Conservation (phyloP, 2,797 vertebrate genomes). For the Pseudochirops corinnae region DNA sequence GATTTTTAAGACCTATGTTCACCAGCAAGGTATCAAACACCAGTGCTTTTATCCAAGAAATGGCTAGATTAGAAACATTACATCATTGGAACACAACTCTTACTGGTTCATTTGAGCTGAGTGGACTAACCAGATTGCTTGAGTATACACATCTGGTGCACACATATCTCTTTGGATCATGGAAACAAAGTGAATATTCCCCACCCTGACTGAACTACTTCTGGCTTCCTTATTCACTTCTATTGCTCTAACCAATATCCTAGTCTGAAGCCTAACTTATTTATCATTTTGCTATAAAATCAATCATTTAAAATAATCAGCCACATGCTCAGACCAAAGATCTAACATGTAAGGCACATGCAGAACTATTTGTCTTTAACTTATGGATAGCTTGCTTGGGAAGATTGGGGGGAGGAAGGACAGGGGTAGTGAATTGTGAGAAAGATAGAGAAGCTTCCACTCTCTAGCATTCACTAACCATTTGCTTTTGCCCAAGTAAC, state of each 20-base stretch:
- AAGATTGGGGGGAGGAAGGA: background rate
- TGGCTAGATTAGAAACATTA: slow-evolving; percentile 19
- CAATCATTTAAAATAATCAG: slow-evolving; percentile 39
- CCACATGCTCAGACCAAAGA: slow-evolving; percentile 32
- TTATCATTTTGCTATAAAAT: slow-evolving; percentile 30
- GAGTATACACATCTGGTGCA: background rate
- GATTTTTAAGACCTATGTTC: slow-evolving; percentile 26
- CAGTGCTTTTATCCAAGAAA: background rate
- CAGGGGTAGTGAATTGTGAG: background rate
- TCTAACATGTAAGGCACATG: slow-evolving; percentile 23
- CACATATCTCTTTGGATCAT: background rate
- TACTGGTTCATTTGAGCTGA: background rate
- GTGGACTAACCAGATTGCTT: background rate
- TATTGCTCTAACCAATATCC: background rate
- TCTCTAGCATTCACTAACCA: slow-evolving; percentile 38
- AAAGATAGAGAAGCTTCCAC: slow-evolving; percentile 15
- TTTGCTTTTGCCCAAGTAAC: slow-evolving; percentile 52
- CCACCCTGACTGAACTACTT: background rate
- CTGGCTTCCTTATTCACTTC: slow-evolving; percentile 1
- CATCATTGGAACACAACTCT: background rate
- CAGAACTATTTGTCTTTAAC: slow-evolving; percentile 32
- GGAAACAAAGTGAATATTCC: slow-evolving; percentile 16
- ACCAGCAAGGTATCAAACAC: slow-evolving; percentile 46
- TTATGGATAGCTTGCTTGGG: slow-evolving; percentile 14
- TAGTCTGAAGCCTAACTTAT: background rate